phyloP scores from a whole-genome alignment of 2,113 vertebrate species.

The Neofelis nebulosa region DNA sequence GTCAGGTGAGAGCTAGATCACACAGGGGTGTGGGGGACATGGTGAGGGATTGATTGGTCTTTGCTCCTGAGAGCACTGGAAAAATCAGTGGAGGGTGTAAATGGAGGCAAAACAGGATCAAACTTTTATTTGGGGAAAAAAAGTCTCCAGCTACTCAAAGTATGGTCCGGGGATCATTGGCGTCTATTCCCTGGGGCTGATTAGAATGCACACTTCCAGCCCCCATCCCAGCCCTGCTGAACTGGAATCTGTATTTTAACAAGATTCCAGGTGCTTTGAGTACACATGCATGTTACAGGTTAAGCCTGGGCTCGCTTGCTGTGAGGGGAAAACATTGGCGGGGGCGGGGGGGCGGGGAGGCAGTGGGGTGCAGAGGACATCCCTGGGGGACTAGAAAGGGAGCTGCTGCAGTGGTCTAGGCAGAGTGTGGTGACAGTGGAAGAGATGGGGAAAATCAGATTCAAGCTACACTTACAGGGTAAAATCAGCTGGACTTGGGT shows the following conservation, averaged over 20 bases:
- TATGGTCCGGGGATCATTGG: not conserved
- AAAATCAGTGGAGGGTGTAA: not conserved
- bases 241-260: not conserved
- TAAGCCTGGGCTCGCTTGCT: not conserved
- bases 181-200: not conserved
- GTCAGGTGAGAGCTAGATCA: not conserved
- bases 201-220: not conserved
- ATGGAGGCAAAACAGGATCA: not conserved
- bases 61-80: not conserved
- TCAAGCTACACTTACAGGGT: not conserved
- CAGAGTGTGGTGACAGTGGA: no score
- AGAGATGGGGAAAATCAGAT: not conserved
- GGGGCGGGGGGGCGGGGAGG: no score
- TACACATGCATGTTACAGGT: no score
- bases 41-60: not conserved
- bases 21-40: accelerated
- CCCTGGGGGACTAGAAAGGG: not conserved
- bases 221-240: not conserved
- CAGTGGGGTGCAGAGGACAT: no score
- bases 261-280: not conserved
- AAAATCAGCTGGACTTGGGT: not conserved
- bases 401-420: not conserved
- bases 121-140: not conserved
- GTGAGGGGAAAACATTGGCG: not conserved
- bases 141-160: not conserved